A percentile compares a stretch with the other conserved stretches of the same genome.
Evolutionary conservation across 2,888 invertebrate genomes (phyloP).

Genomic region (Aphrophora alni): DNA sequence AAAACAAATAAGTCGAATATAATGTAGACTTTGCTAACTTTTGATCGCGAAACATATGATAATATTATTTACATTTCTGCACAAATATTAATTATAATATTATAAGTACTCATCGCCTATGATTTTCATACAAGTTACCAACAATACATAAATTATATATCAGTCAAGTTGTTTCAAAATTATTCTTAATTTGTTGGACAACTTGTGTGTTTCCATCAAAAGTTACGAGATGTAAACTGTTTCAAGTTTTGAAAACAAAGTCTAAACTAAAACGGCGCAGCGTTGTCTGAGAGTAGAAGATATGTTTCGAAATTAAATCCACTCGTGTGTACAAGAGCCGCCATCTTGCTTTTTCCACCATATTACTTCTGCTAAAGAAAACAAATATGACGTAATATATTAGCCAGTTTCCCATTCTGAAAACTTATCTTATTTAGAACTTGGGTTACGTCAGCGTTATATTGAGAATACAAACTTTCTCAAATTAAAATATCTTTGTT

Average conservation of each 20-base stretch:
- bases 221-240: background rate
- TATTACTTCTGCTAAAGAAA: constrained; percentile 2
- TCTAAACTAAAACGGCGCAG: background rate
- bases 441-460: background rate
- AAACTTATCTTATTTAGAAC: background rate
- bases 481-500: background rate
- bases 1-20: too few relatives aligned
- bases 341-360: background rate
- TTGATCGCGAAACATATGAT: too few relatives aligned
- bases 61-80: too few relatives aligned
- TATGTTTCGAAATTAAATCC: constrained; percentile 6
- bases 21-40: too few relatives aligned
- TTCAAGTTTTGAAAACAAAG: background rate
- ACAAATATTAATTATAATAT: too few relatives aligned
- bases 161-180: too few relatives aligned
- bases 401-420: background rate
- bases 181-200: background rate
- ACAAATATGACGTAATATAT: constrained; percentile 9
- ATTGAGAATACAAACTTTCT: background rate
- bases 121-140: too few relatives aligned
- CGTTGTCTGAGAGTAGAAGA: background rate
- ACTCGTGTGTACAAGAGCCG: constrained; percentile 7
- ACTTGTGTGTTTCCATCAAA: background rate
- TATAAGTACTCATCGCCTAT: too few relatives aligned
- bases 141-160: too few relatives aligned